phyloP scores from a whole-genome alignment of 2,888 invertebrate genomes.

The Drosophila siamana region DNA sequence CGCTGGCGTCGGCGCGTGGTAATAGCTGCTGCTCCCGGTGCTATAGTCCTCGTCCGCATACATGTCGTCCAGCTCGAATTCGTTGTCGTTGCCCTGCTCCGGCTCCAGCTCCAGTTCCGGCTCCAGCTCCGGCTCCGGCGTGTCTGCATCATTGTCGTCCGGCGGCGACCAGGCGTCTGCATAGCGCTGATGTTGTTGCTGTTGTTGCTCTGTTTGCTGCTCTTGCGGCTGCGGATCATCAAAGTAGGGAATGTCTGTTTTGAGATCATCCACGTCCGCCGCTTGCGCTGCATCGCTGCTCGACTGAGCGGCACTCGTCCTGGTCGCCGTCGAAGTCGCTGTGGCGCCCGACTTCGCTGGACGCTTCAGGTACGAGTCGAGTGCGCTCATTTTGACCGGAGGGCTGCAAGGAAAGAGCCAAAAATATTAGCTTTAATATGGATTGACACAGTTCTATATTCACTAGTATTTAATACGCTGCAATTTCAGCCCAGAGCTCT shows the following conservation, averaged over 20 bases:
- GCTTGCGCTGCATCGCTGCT: constrained; percentile 27
- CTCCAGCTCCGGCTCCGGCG: constrained; percentile 25
- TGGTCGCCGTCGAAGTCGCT: constrained; percentile 26
- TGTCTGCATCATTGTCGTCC: constrained; percentile 27
- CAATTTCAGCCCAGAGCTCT: no score
- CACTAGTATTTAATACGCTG: no score
- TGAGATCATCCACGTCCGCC: constrained; percentile 68
- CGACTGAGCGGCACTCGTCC: constrained; percentile 29
- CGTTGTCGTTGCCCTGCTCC: constrained; percentile 29
- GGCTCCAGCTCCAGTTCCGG: constrained; percentile 10
- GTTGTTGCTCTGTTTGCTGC: not conserved
- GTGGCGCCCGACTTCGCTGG: constrained; percentile 42
- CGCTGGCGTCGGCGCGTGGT: constrained; percentile 58
- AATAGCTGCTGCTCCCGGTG: constrained; percentile 54
- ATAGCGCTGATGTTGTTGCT: constrained; percentile 13
- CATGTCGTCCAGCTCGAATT: constrained; percentile 49
- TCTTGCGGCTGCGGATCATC: constrained; percentile 51
- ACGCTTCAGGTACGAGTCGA: constrained; percentile 55
- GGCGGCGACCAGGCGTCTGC: constrained; percentile 33
- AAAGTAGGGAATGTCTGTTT: constrained; percentile 78
- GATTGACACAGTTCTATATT: no score
- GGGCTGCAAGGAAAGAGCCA: constrained; percentile 22
- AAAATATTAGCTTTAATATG: not conserved
- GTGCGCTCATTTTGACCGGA: constrained; percentile 55
- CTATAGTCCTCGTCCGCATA: constrained; percentile 72